phyloP scores from a whole-genome alignment of 2,797 vertebrate genomes.

The Orestias chungarensis region DNA sequence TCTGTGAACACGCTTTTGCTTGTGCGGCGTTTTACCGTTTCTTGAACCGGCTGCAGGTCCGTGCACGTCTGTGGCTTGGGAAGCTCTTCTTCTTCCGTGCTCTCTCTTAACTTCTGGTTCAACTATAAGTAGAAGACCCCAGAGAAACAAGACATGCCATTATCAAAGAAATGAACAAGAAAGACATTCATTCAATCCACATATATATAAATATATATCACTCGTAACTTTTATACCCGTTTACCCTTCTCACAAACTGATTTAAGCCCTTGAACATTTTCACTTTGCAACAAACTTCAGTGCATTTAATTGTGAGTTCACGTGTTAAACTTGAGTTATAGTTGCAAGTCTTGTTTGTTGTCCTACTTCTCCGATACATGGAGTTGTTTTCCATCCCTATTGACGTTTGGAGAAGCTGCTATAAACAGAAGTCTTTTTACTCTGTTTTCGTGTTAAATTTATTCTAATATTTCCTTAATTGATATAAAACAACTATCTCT shows the following conservation, averaged over 20 bases:
- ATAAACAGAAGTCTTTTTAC: no score
- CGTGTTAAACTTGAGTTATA: no score
- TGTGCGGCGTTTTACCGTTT: conserved; percentile 69
- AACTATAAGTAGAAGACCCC: conserved; percentile 69
- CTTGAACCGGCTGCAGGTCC: conserved; percentile 77
- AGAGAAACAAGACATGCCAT: neutral
- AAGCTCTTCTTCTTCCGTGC: conserved; percentile 80
- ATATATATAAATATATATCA: no score
- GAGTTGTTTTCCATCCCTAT: no score
- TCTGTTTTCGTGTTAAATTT: neutral
- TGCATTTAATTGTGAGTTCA: no score
- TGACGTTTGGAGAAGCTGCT: no score
- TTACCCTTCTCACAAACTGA: no score
- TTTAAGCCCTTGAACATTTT: no score
- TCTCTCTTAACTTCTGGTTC: conserved; percentile 85
- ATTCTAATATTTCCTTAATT: neutral
- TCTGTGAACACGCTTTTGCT: neutral
- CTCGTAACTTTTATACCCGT: no score
- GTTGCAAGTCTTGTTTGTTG: no score
- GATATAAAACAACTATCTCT: neutral
- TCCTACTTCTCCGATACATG: no score
- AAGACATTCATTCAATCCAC: neutral
- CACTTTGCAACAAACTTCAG: no score
- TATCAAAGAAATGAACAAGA: neutral
- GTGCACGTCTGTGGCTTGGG: conserved; percentile 70